Conservation (phyloP, 2,113 vertebrate species). For the Daboia siamensis region DNA sequence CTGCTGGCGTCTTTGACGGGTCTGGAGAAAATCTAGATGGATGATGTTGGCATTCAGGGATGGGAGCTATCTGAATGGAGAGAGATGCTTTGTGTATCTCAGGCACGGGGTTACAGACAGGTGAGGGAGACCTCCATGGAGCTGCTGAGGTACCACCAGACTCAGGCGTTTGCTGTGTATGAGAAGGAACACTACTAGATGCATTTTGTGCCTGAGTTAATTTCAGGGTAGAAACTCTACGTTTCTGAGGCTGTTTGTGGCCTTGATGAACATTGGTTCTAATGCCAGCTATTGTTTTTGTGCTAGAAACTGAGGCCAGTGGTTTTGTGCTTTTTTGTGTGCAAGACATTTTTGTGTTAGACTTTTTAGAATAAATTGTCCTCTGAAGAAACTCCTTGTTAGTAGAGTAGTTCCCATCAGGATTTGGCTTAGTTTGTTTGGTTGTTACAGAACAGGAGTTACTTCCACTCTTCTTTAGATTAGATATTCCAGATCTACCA, state of each 20-base stretch:
- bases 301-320: conserved; percentile 41
- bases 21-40: conserved; percentile 71
- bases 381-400: conserved; percentile 64
- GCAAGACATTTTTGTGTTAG: conserved; percentile 76
- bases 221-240: conserved; percentile 82
- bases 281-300: conserved; percentile 46
- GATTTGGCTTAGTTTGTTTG: conserved; percentile 37
- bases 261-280: conserved; percentile 63
- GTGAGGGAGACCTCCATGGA: conserved; percentile 54
- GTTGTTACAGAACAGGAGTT: conserved; percentile 56
- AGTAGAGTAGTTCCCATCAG: conserved; percentile 47
- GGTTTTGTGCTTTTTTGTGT: conserved; percentile 69
- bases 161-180: conserved; percentile 43
- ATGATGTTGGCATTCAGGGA: conserved; percentile 69
- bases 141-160: conserved; percentile 49
- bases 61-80: conserved; percentile 78
- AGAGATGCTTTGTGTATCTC: conserved; percentile 77
- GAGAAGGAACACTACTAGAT: conserved; percentile 28
- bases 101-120: conserved; percentile 58
- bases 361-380: conserved; percentile 72
- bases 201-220: conserved; percentile 72
- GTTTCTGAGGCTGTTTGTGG: conserved; percentile 71
- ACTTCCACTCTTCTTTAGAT: conserved; percentile 50
- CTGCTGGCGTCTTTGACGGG: conserved; percentile 65
- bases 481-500: conserved; percentile 64